Evolutionary conservation across 2,888 invertebrate genomes (phyloP), one percentile per base, ranked within the genome.

Genomic region (Osmoderma eremita): DNA sequence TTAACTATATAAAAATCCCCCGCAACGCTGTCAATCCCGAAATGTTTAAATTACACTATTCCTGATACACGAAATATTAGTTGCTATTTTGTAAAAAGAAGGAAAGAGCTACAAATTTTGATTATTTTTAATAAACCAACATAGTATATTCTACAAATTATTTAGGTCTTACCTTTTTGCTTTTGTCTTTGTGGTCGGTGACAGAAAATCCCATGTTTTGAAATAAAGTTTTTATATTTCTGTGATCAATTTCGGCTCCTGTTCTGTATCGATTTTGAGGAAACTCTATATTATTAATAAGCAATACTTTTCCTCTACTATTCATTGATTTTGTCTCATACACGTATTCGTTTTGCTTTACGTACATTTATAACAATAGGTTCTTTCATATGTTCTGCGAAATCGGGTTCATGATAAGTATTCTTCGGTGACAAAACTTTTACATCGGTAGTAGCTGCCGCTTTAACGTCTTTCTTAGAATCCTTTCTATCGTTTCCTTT

Each of bases 161-260:
- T 18, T 1, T 8, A 50, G 5, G 4, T 18, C 79, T 78, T 74
- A 86, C 87, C 70, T 78, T 68, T 61, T 77, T 78, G 0, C 80
- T 83, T 53, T 85, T 80, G 76, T 88, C 82, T 54, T 76, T 76
- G 71, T 84, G 82, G 2, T 78, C 76, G 61, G 81, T 76, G 39
- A 84, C 82, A 50, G 81, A 78, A 70, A 90, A 89, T 12, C 87
- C 88, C 63, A 90, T 82, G 77, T 88, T 85, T 10, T 75, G 75
- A 76, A 90, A 90, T n/a, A 90, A 79, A 54, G 86, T 80, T 72
- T 85, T 83, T 64, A 90, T 80, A 71, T 87, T 86, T 58, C 81
- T 75, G 72, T 85, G 84, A 81, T 91, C 91, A 2, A 83, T 80
- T 67, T 86, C 83, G n/a, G 88, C 89, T 30, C 90, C 90, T 42